Evolutionary conservation across 2,888 invertebrate species (phyloP).

Genomic region (Gastrophysa polygoni): DNA sequence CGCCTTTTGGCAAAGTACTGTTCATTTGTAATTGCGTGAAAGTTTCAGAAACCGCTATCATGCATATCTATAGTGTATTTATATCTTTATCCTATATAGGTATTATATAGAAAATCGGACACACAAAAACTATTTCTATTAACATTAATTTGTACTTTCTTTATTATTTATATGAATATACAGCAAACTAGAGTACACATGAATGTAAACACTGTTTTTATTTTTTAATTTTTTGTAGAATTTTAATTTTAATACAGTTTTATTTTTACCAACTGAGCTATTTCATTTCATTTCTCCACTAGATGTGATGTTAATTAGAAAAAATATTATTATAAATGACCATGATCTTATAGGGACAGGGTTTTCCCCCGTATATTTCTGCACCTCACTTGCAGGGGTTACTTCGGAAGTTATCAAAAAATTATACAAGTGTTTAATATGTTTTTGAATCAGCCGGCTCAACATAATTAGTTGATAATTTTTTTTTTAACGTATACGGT

Average conservation of each 20-base stretch:
- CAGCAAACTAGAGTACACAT: slow-evolving; percentile 54
- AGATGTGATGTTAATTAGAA: no score
- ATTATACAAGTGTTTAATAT: no score
- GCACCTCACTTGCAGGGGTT: no score
- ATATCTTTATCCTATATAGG: slow-evolving; percentile 47
- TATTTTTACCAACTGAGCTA: slow-evolving; percentile 50
- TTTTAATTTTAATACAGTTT: slow-evolving; percentile 57
- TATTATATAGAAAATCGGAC: slow-evolving; percentile 42
- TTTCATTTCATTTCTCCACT: slow-evolving; percentile 5
- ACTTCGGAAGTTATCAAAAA: no score
- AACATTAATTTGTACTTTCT: slow-evolving; percentile 53
- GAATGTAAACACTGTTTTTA: slow-evolving; percentile 51
- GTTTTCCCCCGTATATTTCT: no score
- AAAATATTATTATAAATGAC: no score
- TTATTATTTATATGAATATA: slow-evolving; percentile 49
- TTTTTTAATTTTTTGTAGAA: slow-evolving; percentile 56
- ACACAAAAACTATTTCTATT: slow-evolving; percentile 48
- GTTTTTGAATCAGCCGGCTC: no score
- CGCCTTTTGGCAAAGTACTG: not conserved
- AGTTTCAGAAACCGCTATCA: slow-evolving; percentile 46
- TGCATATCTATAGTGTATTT: slow-evolving; percentile 53
- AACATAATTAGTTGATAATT: no score
- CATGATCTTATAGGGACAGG: no score
- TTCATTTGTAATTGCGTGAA: slow-evolving; percentile 44
- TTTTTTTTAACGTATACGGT: not conserved